Conservation (phyloP, 2,797 vertebrate species). For the Pachyuromys duprasi region DNA sequence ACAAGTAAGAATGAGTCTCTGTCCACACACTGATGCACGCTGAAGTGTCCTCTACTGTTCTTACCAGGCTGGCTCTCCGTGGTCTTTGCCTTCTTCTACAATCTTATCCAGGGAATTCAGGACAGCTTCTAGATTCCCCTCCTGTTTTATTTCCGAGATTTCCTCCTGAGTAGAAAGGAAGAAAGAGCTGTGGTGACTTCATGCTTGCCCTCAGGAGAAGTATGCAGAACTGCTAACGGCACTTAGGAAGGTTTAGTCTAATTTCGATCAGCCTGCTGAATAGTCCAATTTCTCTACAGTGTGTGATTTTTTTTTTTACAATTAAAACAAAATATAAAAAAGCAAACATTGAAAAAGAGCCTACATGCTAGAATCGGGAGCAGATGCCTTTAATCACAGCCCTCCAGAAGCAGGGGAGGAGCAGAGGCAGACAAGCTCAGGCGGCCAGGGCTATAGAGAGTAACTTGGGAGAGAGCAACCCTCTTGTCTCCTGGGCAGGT, state of each 20-base stretch:
- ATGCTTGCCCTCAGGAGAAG: not conserved
- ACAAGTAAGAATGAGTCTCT: not conserved
- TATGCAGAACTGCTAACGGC: not conserved
- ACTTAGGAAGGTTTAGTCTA: not conserved
- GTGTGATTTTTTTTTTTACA: not conserved
- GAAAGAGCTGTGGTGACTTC: not conserved
- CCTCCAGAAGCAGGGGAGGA: not conserved
- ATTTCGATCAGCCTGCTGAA: not conserved
- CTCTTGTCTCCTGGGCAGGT: fast-evolving
- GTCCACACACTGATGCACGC: not conserved
- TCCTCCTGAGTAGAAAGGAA: conserved; percentile 89
- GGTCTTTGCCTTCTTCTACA: conserved; percentile 87
- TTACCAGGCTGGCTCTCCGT: conserved; percentile 90
- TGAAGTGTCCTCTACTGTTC: not conserved
- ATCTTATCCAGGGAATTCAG: conserved; percentile 92
- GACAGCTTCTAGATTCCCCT: conserved; percentile 92
- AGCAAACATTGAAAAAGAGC: not conserved
- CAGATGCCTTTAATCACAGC: not conserved
- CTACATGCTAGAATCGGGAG: not conserved
- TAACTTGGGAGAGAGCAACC: too few relatives aligned
- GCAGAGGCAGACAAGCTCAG: not conserved
- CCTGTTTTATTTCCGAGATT: conserved; percentile 91
- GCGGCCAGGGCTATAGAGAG: not conserved
- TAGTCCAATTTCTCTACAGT: not conserved
- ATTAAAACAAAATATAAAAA: conserved; percentile 3